These are phyloP conservation scores for Thomomys bottae DNA, from an alignment of 2,113 vertebrate species.

Conservation along the genomic window DNA sequence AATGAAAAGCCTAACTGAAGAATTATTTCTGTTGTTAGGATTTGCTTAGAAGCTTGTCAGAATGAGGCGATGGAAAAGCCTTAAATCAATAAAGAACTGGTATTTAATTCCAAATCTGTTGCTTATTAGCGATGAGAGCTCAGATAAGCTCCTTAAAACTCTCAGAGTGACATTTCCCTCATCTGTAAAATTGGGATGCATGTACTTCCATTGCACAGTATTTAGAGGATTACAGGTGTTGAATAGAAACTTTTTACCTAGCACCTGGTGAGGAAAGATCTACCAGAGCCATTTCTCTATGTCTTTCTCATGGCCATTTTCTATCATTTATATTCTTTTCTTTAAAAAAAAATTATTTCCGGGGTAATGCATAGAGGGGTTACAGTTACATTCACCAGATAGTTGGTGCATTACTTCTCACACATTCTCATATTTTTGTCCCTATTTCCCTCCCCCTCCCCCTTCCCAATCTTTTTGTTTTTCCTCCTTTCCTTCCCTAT, in stretches of 20 bases:
- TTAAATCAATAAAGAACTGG: background rate
- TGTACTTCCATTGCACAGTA: background rate
- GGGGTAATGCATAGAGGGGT: no score
- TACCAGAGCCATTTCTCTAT: background rate
- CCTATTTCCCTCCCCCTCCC: no score
- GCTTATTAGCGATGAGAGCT: background rate
- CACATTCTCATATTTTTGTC: no score
- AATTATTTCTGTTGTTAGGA: background rate
- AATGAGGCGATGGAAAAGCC: background rate
- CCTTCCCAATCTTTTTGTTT: no score
- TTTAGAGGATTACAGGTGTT: background rate
- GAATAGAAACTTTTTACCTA: background rate
- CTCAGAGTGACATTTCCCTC: background rate
- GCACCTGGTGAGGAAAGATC: background rate
- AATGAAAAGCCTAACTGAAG: background rate
- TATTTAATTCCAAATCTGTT: background rate
- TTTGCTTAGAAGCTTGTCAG: slow-evolving; percentile 27
- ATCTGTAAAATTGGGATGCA: background rate
- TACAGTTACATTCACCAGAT: no score
- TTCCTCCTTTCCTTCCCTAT: no score
- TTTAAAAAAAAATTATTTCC: no score
- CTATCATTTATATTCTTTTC: no score
- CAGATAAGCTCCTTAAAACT: slow-evolving; percentile 21
- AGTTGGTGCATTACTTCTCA: no score
- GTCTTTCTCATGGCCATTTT: background rate